A percentile compares a stretch with the other conserved stretches of the same genome.
phyloP scores from a whole-genome alignment of 2,888 invertebrate species.

The Campoletis raptor region DNA sequence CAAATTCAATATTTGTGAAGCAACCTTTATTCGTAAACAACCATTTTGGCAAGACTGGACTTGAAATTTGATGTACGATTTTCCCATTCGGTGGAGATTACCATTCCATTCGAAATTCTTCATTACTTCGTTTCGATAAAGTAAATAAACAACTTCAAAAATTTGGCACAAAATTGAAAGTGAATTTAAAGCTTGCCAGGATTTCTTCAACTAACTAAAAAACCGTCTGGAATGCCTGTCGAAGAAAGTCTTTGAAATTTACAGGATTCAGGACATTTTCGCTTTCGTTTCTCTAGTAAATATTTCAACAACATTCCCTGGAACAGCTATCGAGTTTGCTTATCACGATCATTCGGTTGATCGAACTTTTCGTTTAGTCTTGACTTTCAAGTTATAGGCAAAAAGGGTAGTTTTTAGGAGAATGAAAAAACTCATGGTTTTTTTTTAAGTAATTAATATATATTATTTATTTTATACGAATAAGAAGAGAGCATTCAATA shows the following conservation, averaged over 20 bases:
- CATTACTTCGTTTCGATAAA: conserved; percentile 7
- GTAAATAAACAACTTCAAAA: not conserved
- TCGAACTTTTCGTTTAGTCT: not conserved
- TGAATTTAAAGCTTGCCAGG: conserved; percentile 18
- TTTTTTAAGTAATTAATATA: conserved; percentile 70
- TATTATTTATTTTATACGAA: conserved; percentile 77
- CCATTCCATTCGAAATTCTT: not conserved
- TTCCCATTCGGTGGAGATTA: not conserved
- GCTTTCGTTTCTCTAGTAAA: conserved; percentile 53
- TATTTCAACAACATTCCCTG: not conserved
- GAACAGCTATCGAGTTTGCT: conserved; percentile 16
- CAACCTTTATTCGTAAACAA: not conserved
- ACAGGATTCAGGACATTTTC: conserved; percentile 55
- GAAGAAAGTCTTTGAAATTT: conserved; percentile 48
- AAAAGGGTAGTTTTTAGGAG: not conserved
- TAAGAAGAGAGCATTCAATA: conserved; percentile 73
- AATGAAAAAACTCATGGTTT: conserved; percentile 28
- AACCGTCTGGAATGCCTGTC: conserved; percentile 6
- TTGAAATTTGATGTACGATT: not conserved
- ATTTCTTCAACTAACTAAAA: conserved; percentile 29
- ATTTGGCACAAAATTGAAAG: conserved; percentile 3
- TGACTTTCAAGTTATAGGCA: not conserved
- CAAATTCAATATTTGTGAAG: not conserved
- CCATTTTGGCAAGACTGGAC: not conserved
- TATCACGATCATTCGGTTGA: conserved; percentile 1